Evolutionary conservation across 1,140 invertebrate genomes (phyloP).

Genomic region (Caerostris darwini): DNA sequence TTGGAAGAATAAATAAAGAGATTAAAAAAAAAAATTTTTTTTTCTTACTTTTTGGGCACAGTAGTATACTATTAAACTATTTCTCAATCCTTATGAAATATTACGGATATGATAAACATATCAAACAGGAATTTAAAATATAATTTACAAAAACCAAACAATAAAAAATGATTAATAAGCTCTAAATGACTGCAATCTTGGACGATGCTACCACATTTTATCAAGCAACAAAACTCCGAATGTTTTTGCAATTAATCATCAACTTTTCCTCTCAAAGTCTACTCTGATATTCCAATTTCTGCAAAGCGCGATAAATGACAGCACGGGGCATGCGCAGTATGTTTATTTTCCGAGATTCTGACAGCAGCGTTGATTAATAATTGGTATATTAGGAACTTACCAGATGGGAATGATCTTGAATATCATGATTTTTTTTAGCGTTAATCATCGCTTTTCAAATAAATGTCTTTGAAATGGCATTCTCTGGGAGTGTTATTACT

Average conservation of each 20-base stretch:
- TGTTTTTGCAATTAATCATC: not conserved
- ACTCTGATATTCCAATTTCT: slow-evolving; percentile 29
- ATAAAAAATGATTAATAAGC: not conserved
- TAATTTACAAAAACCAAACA: not conserved
- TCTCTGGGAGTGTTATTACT: not conserved
- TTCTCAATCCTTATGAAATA: no score
- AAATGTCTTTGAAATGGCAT: not conserved
- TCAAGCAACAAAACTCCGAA: no score
- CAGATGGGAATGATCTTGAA: not conserved
- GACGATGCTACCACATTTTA: no score
- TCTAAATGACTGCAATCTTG: not conserved
- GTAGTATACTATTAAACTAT: no score
- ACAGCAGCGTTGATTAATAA: slow-evolving; percentile 45
- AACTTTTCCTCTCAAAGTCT: not conserved
- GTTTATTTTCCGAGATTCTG: not conserved
- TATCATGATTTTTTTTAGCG: not conserved
- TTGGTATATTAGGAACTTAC: slow-evolving; percentile 34
- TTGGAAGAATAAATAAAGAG: no score
- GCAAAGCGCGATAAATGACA: not conserved
- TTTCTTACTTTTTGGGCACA: no score
- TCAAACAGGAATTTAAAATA: not conserved
- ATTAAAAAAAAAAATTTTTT: no score
- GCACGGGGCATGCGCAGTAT: not conserved
- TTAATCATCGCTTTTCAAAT: slow-evolving; percentile 42
- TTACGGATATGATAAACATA: no score